These are phyloP conservation scores for Drosophila navojoa DNA, from an alignment of 1,140 invertebrate genomes.

Conservation along the genomic window DNA sequence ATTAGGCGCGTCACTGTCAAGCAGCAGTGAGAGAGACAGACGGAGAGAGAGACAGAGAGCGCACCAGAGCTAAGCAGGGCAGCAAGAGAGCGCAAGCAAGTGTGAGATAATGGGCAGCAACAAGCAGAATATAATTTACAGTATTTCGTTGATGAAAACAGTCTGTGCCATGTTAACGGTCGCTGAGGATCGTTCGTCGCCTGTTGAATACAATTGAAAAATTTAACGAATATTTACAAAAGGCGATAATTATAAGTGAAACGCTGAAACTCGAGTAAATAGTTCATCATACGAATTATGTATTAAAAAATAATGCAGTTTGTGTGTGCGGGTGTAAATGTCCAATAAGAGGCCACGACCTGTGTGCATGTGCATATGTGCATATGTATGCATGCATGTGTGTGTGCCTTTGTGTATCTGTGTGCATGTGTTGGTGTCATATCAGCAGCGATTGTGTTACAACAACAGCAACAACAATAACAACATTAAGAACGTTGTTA, in stretches of 20 bases:
- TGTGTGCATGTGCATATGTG: constrained; percentile 12
- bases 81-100: background rate
- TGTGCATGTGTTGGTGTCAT: constrained; percentile 43
- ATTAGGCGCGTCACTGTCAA: constrained; percentile 10
- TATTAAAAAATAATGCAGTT: constrained; percentile 58
- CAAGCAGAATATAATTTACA: constrained; percentile 52
- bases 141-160: constrained; percentile 47
- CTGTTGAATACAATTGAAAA: background rate
- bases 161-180: constrained; percentile 51
- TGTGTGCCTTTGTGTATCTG: constrained; percentile 9
- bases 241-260: constrained; percentile 21
- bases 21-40: constrained; percentile 7
- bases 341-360: constrained; percentile 11
- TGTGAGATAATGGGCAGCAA: constrained; percentile 43
- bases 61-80: background rate
- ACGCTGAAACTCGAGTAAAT: constrained; percentile 27
- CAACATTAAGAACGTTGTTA: background rate
- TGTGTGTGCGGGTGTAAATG: constrained; percentile 25
- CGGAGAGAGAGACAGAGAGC: background rate
- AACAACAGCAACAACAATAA: constrained; percentile 6
- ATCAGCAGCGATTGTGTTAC: constrained; percentile 50
- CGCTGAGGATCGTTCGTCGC: constrained; percentile 51
- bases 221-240: constrained; percentile 19
- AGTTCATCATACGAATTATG: constrained; percentile 29
- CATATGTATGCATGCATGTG: constrained; percentile 4